phyloP scores from a whole-genome alignment of 2,888 invertebrate species.

The Hesperia comma region DNA sequence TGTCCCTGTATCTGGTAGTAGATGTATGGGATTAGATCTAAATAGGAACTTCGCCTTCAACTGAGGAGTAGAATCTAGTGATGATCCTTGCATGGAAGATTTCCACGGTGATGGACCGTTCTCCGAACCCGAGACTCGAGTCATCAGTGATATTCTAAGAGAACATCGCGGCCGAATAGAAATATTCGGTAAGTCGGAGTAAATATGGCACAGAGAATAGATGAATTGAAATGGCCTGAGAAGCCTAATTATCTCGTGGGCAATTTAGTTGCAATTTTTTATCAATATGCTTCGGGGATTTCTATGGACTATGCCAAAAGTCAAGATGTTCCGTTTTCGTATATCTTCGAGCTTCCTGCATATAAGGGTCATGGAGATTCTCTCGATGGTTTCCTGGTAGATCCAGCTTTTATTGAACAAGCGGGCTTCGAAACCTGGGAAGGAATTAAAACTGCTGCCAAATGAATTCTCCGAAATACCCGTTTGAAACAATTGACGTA shows the following conservation, averaged over 20 bases:
- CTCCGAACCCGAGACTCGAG: background rate
- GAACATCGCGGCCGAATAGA: background rate
- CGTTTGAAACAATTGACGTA: background rate
- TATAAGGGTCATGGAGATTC: background rate
- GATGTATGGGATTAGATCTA: constrained; percentile 88
- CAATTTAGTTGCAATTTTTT: background rate
- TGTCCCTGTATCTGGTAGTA: constrained; percentile 47
- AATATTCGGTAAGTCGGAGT: background rate
- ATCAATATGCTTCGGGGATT: constrained; percentile 60
- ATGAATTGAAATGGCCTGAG: background rate
- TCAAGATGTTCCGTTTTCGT: background rate
- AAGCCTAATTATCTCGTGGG: constrained; percentile 1
- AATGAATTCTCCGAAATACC: background rate
- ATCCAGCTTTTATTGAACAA: background rate
- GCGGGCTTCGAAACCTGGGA: background rate
- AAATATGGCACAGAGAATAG: background rate
- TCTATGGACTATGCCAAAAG: background rate
- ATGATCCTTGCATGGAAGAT: constrained; percentile 36
- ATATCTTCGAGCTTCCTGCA: background rate
- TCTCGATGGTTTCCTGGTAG: background rate
- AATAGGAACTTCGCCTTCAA: constrained; percentile 90
- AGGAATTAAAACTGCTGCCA: background rate
- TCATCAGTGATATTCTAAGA: background rate
- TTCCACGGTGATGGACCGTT: background rate
- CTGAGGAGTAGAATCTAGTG: constrained; percentile 85